Evolutionary conservation across 2,113 vertebrate species (phyloP).

Genomic region (Actenoides lindsayi): DNA sequence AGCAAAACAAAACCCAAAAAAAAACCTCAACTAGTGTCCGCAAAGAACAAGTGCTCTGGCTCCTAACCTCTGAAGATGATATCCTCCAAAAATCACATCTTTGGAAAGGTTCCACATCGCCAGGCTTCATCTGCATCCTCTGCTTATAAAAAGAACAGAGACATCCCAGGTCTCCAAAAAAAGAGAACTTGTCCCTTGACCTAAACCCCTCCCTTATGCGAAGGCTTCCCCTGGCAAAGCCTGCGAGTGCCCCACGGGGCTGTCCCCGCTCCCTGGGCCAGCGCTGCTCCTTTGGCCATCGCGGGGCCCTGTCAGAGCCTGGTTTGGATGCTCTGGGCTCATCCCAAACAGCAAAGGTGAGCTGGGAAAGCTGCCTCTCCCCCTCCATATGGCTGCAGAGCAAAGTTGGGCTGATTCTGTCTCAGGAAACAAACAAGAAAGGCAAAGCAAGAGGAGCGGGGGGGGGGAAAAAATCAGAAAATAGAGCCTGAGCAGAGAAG

Average conservation of each 20-base stretch:
- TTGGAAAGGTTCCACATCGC: not conserved
- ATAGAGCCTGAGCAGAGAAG: not conserved
- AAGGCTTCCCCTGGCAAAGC: not conserved
- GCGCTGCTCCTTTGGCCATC: fast-evolving
- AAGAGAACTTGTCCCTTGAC: not conserved
- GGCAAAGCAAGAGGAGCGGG: not conserved
- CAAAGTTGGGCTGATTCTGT: not conserved
- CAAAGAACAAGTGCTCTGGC: slow-evolving; percentile 26
- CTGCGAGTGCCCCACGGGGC: fast-evolving
- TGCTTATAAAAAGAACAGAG: not conserved
- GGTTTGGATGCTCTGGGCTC: not conserved
- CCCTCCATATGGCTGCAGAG: not conserved
- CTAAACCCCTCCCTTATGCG: not conserved
- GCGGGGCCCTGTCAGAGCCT: fast-evolving
- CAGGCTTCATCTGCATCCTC: not conserved
- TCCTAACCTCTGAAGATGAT: not conserved
- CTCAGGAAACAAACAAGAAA: not conserved
- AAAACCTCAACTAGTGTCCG: not conserved
- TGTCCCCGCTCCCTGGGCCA: not conserved
- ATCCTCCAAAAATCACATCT: slow-evolving; percentile 10
- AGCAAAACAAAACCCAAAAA: not conserved
- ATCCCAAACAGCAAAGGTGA: not conserved
- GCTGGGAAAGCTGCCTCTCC: not conserved
- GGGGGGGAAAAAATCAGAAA: not conserved
- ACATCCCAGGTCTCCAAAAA: not conserved